A percentile compares a stretch with the other conserved stretches of the same genome.
Evolutionary conservation across 1,140 invertebrate genomes (phyloP).

Genomic region (Akabosia matsudoensis): DNA sequence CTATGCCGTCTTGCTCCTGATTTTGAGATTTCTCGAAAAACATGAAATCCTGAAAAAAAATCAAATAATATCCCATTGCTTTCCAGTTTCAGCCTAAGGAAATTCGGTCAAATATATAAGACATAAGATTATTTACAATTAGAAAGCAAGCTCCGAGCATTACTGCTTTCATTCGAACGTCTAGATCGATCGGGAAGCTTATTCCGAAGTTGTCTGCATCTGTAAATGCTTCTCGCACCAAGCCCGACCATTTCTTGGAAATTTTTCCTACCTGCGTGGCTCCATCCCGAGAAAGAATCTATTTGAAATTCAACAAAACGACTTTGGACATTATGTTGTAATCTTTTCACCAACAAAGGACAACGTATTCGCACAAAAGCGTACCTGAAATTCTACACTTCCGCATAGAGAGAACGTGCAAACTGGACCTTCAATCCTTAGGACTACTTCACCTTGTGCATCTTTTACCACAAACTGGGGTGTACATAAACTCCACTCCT

Average conservation of each 20-base stretch:
- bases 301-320: no score
- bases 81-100: neutral
- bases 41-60: constrained; percentile 66
- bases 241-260: constrained; percentile 71
- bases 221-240: constrained; percentile 67
- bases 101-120: neutral
- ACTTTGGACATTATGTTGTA: neutral
- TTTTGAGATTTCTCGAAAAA: constrained; percentile 63
- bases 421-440: constrained; percentile 78
- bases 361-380: neutral
- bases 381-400: constrained; percentile 67
- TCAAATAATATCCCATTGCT: neutral
- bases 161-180: constrained; percentile 76
- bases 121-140: constrained; percentile 20
- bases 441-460: constrained; percentile 67
- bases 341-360: neutral
- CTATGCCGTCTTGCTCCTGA: constrained; percentile 50
- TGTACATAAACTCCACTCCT: constrained; percentile 77
- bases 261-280: constrained; percentile 68
- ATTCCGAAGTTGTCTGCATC: constrained; percentile 76
- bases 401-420: constrained; percentile 77
- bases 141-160: constrained; percentile 62
- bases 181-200: constrained; percentile 72
- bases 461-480: constrained; percentile 78
- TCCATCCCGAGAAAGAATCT: constrained; percentile 66